phyloP scores from a whole-genome alignment of 2,797 vertebrate genomes.

The Darevskia mixta region DNA sequence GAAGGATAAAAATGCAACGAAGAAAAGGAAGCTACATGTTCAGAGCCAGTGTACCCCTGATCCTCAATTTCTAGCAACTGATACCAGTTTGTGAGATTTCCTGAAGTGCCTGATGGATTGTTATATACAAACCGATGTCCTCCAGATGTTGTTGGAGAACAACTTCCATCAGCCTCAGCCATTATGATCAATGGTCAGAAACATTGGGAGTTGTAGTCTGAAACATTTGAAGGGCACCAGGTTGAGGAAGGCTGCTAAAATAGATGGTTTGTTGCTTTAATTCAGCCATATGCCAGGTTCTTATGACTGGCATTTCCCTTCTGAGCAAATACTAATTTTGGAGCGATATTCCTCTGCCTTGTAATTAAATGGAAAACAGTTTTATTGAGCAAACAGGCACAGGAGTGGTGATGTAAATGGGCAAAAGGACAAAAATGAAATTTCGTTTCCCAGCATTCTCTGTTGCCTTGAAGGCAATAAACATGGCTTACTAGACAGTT shows the following conservation, averaged over 20 bases:
- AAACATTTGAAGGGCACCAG: neutral
- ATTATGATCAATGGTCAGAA: neutral
- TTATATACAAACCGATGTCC: no score
- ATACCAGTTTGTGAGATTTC: neutral
- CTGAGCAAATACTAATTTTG: neutral
- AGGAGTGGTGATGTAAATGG: neutral
- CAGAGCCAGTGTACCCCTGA: neutral
- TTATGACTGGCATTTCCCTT: neutral
- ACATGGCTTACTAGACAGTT: neutral
- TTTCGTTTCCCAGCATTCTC: neutral
- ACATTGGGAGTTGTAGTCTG: neutral
- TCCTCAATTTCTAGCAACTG: neutral
- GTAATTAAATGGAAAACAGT: neutral
- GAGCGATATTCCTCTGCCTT: neutral
- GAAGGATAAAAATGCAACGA: neutral
- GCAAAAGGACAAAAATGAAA: constrained; percentile 6
- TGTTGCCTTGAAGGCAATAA: constrained; percentile 2
- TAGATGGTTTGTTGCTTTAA: neutral
- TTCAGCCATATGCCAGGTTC: no score
- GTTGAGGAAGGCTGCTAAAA: neutral
- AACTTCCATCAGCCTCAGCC: neutral
- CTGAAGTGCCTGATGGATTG: neutral
- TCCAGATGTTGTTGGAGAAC: neutral
- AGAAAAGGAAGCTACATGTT: neutral
- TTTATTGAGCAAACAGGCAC: neutral